Evolutionary conservation across 2,797 vertebrate species (phyloP).

Genomic region (Dallia pectoralis): DNA sequence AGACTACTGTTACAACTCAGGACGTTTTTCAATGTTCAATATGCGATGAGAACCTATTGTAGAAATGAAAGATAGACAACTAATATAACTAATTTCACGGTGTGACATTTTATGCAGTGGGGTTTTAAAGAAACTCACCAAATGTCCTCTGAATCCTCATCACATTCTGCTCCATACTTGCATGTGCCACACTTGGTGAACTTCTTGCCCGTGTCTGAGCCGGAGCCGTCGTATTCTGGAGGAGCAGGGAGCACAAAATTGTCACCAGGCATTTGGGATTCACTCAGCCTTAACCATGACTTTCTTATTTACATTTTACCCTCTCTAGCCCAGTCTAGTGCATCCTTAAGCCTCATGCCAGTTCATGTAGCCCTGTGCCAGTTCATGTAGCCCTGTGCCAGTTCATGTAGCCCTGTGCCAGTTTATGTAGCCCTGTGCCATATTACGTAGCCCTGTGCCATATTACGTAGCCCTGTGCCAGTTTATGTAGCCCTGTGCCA

Average conservation of each 20-base stretch:
- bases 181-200: slow-evolving; percentile 91
- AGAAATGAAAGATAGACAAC: no score
- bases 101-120: no score
- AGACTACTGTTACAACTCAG: no score
- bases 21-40: no score
- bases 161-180: slow-evolving; percentile 94
- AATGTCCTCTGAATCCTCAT: slow-evolving; percentile 92
- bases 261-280: background rate
- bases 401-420: background rate
- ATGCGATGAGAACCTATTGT: no score
- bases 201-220: slow-evolving; percentile 84
- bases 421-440: no score
- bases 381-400: background rate
- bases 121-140: slow-evolving; percentile 75
- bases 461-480: no score
- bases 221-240: slow-evolving; percentile 88
- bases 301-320: background rate
- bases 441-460: no score
- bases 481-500: no score
- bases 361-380: background rate
- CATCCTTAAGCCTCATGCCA: no score
- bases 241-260: background rate
- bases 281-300: background rate
- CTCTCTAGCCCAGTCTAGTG: background rate
- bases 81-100: no score